phyloP scores from a whole-genome alignment of 2,797 vertebrate genomes.

The Halcyon smyrnensis region DNA sequence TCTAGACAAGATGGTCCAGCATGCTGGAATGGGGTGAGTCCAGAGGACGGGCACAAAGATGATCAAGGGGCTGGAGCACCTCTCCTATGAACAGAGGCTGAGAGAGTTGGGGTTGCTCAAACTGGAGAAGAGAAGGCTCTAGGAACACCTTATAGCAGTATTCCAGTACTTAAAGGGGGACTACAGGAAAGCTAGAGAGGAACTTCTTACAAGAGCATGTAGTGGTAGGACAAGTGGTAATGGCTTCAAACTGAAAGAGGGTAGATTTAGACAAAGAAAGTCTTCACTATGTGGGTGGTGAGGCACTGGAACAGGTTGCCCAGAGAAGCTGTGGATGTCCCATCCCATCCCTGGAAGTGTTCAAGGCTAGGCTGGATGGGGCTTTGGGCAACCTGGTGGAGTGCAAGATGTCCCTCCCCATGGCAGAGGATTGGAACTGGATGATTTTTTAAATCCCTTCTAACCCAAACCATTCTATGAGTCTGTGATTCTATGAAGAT shows the following conservation, averaged over 20 bases:
- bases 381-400: background rate
- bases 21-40: background rate
- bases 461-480: background rate
- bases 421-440: background rate
- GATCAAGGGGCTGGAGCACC: background rate
- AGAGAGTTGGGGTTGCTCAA: background rate
- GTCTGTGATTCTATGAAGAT: background rate
- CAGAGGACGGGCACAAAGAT: background rate
- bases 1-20: background rate
- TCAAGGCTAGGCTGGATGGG: background rate
- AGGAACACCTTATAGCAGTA: background rate
- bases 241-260: background rate
- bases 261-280: background rate
- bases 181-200: background rate
- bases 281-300: background rate
- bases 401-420: background rate
- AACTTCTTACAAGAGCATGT: background rate
- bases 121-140: background rate
- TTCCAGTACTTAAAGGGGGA: background rate
- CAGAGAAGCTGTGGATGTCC: background rate
- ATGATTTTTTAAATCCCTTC: background rate
- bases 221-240: background rate
- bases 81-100: background rate
- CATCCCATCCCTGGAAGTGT: background rate
- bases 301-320: background rate